A percentile compares a stretch with the other conserved stretches of the same genome.
Conservation (phyloP, 2,113 vertebrate species). For the Elgaria multicarinata region DNA sequence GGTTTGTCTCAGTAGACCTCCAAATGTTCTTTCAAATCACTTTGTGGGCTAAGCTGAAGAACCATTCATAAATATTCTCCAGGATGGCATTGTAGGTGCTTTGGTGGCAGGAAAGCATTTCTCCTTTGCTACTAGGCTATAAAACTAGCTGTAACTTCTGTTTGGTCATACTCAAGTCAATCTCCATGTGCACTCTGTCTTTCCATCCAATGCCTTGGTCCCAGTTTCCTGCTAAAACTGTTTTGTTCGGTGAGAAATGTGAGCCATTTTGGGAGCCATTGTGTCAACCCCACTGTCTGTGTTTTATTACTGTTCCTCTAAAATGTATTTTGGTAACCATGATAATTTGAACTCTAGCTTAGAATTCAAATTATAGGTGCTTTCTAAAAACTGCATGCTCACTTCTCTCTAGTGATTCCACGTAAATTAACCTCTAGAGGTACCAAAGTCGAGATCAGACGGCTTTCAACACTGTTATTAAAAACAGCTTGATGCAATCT, state of each 20-base stretch:
- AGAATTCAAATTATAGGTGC: neutral
- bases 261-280: no score
- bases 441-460: neutral
- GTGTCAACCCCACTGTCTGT: neutral
- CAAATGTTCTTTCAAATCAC: neutral
- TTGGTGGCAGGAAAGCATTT: no score
- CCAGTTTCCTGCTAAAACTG: neutral
- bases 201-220: neutral
- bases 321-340: neutral
- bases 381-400: neutral
- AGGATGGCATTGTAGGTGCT: neutral
- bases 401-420: neutral
- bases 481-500: conserved; percentile 24
- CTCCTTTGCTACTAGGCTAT: no score
- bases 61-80: neutral
- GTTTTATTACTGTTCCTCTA: neutral
- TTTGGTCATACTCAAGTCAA: neutral
- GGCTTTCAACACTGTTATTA: conserved; percentile 1
- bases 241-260: neutral
- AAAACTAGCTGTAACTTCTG: no score
- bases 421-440: conserved; percentile 11
- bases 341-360: neutral
- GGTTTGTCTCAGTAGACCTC: neutral
- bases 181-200: neutral
- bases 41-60: neutral